Conservation (phyloP, 2,113 vertebrate genomes). For the Hyaena hyaena region DNA sequence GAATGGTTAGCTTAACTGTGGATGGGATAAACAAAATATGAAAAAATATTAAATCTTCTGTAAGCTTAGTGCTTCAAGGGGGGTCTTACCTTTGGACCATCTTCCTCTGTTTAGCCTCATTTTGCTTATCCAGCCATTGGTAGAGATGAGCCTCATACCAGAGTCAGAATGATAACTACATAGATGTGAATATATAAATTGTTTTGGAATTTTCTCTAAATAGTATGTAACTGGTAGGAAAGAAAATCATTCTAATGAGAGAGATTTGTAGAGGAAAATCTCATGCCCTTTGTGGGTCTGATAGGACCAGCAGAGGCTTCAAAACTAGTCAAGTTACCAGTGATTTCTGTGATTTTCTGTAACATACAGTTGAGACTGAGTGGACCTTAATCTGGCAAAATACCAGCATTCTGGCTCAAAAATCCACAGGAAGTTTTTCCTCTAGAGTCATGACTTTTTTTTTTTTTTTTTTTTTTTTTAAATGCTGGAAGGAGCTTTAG, state of each 20-base stretch:
- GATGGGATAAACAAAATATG: background rate
- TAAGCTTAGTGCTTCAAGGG: background rate
- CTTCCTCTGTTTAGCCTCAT: background rate
- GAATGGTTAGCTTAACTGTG: background rate
- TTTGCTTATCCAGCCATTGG: background rate
- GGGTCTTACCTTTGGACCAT: background rate
- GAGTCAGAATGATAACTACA: background rate
- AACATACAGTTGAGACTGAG: background rate
- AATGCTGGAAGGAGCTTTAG: background rate
- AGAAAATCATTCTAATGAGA: conserved; percentile 18
- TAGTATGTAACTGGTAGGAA: background rate
- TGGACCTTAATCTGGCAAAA: background rate
- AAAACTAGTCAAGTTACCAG: background rate
- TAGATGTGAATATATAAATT: background rate
- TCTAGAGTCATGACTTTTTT: background rate
- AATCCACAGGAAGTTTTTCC: background rate
- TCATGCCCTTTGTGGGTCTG: background rate
- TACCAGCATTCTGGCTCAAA: background rate
- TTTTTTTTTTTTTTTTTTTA: background rate
- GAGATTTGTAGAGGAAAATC: background rate
- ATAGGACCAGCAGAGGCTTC: background rate
- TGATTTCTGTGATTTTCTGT: background rate
- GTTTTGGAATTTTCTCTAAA: background rate
- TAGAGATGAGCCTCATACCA: background rate
- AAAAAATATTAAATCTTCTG: background rate